Evolutionary conservation across 2,888 invertebrate genomes (phyloP), one percentile per base, ranked within the genome.

Genomic region (Anthoptus insignis): DNA sequence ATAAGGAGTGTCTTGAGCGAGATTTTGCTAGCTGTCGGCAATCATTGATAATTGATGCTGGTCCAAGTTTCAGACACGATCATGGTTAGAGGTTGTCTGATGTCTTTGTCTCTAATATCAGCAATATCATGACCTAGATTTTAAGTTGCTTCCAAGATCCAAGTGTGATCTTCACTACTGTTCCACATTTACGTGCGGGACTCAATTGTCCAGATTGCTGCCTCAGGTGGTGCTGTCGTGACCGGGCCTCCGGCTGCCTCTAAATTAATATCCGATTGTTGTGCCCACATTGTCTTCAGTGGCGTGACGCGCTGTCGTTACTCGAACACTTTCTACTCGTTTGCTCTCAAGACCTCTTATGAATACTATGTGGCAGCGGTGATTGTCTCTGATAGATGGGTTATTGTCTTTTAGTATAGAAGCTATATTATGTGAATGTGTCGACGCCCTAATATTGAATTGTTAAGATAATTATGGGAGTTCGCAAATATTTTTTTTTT

Each of bases 251-350:
- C 69, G 84, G 89, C 84, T 76, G 76, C 80, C 77, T 76, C 84
- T 82, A 86, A 88, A 88, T 88, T 86, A 87, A 88, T 87, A 84
- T 83, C 77, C 81, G 79, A 88, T 84, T 86, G 82, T 84, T 78
- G 81, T 78, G 80, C 77, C 78, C 80, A 80, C 80, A 84, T 82
- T 78, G 63, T 63, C 49, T 82, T 84, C 82, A 72, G 75, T 53
- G 75, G 80, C 86, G 87, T 87, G 86, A 84, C 84, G 80, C 76
- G 70, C 80, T 83, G 85, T 87, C 86, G 86, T 88, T 87, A 86
- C 75, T 68, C 74, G 75, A 78, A 83, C 84, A 86, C 50, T 64
- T 87, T 87, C 87, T 84, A 86, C 77, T 81, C 79, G 81, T 81
- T 81, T 79, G 73, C 71, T 75, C 24, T 47, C 47, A 47, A 47